Conservation (phyloP, 2,888 invertebrate species). For the Pachymerium ferrugineum region DNA sequence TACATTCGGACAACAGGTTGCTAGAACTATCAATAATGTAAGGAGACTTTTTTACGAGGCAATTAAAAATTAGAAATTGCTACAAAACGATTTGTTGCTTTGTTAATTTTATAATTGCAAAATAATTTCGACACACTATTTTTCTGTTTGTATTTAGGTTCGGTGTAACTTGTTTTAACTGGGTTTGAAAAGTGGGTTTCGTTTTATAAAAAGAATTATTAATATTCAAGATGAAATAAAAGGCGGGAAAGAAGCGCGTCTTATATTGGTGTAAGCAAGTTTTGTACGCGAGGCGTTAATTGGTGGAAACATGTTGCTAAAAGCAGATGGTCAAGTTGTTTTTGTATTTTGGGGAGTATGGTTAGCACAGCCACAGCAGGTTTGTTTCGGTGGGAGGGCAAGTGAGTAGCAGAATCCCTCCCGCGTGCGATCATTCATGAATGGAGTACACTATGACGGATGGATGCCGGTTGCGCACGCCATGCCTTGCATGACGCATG, state of each 20-base stretch:
- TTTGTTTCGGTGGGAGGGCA: neutral
- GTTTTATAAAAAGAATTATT: no score
- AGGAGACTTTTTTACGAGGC: slow-evolving; percentile 9
- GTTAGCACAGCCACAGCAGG: neutral
- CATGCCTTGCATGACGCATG: slow-evolving; percentile 21
- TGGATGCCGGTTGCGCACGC: slow-evolving; percentile 32
- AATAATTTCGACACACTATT: neutral
- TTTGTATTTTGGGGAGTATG: neutral
- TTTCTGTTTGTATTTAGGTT: neutral
- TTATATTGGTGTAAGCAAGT: neutral
- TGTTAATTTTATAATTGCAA: slow-evolving; percentile 19
- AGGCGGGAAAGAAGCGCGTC: neutral
- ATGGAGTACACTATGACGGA: slow-evolving; percentile 32
- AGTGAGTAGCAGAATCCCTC: neutral
- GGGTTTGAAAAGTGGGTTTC: no score
- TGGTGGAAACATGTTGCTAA: slow-evolving; percentile 20
- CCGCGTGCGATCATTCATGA: slow-evolving; percentile 32
- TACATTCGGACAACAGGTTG: slow-evolving; percentile 9
- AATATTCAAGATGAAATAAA: no score
- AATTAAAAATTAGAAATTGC: slow-evolving; percentile 14
- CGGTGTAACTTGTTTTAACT: neutral
- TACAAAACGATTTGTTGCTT: slow-evolving; percentile 20
- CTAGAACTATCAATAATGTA: slow-evolving; percentile 3
- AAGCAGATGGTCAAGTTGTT: slow-evolving; percentile 18
- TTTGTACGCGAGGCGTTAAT: neutral